Evolutionary conservation across 2,888 invertebrate genomes (phyloP), one percentile per base, ranked within the genome.

Genomic region (Drosophila austrosaltans): DNA sequence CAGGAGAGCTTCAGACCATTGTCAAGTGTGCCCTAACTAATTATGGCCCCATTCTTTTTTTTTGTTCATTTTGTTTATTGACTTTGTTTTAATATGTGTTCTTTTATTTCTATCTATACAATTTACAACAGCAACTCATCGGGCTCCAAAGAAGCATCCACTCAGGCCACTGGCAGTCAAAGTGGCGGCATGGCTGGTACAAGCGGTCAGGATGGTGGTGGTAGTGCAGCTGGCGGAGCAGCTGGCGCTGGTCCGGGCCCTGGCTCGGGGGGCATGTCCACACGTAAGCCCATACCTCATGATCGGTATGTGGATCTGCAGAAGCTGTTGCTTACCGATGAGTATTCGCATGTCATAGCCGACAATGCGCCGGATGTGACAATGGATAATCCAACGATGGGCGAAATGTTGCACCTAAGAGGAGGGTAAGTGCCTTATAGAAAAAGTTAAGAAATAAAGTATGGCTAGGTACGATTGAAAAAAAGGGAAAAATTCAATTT

Each of bases 331-430:
- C 72, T 77, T 3, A 82, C 79, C 69, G 80, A 79, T 42, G 90
- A 90, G 59, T 91, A 90, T 62, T 72, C 84, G 5, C 92, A 92
- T 72, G 93, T 93, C 12, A 89, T 94, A 48, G 89, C 92, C 68
- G 93, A 93, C 71, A 93, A 92, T 69, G 93, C 93, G 57, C 94
- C 94, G 78, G 93, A 94, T 54, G 94, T 94, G 70, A 72, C 79
- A 10, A 91, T 95, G 72, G 93, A 94, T 74, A 96, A 96, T 91
- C 96, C 96, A 0, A 95, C 95, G 3, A 93, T 97, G 69, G 95
- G 94, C 0, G 95, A 96, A 82, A 92, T 96, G 91, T 95, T 95
- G 87, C 94, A 92, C 66, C 89, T 93, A 42, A 88, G 90, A 76
- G 81, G 91, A 54, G 92, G 93, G 94, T 94, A 84, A 92, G 93